Conservation (phyloP, 2,797 vertebrate species). For the Gadopsis marmoratus region DNA sequence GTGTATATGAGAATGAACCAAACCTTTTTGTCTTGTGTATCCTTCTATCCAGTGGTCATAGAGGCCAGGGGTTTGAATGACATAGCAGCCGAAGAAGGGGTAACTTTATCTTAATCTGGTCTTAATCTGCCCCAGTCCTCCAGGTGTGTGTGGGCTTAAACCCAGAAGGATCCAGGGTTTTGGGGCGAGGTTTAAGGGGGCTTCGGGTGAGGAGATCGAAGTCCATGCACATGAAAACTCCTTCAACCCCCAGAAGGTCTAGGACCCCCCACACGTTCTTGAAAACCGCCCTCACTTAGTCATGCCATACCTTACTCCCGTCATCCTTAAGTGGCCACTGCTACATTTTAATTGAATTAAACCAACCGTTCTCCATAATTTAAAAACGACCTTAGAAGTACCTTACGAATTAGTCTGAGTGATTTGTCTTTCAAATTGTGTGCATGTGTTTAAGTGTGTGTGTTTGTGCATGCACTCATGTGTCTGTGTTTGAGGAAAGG, state of each 20-base stretch:
- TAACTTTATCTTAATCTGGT: constrained; percentile 89
- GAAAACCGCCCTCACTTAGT: constrained; percentile 47
- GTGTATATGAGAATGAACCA: constrained; percentile 66
- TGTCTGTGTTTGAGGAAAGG: constrained; percentile 63
- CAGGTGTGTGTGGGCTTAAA: constrained; percentile 84
- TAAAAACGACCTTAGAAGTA: constrained; percentile 74
- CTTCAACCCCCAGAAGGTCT: constrained; percentile 62
- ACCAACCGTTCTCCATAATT: constrained; percentile 68
- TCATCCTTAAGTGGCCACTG: constrained; percentile 68
- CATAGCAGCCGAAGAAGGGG: constrained; percentile 80
- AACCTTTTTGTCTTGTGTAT: constrained; percentile 77
- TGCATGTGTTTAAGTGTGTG: constrained; percentile 27
- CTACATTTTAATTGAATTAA: constrained; percentile 84
- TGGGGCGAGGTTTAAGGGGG: constrained; percentile 69
- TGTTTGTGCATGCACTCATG: constrained; percentile 14
- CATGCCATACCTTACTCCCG: constrained; percentile 56
- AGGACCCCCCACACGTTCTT: constrained; percentile 67
- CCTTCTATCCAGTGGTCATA: constrained; percentile 61
- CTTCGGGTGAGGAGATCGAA: constrained; percentile 67
- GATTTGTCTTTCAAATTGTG: constrained; percentile 73
- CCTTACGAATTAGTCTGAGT: constrained; percentile 72
- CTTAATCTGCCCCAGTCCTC: constrained; percentile 79
- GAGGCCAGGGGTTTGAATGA: constrained; percentile 82
- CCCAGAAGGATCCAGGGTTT: constrained; percentile 69
- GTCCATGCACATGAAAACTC: constrained; percentile 75